These are phyloP conservation scores for Etia nguti DNA, from an alignment of 2,113 vertebrate genomes.

Conservation along the genomic window DNA sequence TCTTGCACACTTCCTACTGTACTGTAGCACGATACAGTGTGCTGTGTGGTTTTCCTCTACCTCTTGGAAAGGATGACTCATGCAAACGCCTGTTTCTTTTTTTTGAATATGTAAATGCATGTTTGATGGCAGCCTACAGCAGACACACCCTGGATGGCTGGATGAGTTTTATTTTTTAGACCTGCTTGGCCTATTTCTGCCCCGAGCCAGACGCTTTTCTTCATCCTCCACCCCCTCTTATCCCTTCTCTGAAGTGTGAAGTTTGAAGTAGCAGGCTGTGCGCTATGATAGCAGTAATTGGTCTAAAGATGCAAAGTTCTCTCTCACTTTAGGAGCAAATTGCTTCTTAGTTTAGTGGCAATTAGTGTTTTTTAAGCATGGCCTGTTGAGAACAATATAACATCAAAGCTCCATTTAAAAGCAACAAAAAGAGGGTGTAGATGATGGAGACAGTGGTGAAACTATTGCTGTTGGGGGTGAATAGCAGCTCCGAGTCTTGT, in stretches of 20 bases:
- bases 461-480: conserved; percentile 19
- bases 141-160: conserved; percentile 35
- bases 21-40: not conserved
- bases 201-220: conserved; percentile 12
- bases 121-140: conserved; percentile 32
- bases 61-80: conserved; percentile 58
- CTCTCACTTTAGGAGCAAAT: conserved; percentile 34
- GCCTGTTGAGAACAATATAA: conserved; percentile 23
- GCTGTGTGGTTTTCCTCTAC: conserved; percentile 26
- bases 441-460: conserved; percentile 10
- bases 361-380: not conserved
- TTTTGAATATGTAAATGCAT: conserved; percentile 61
- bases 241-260: conserved; percentile 34
- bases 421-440: not conserved
- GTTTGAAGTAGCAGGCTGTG: conserved; percentile 29
- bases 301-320: conserved; percentile 48
- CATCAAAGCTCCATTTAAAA: conserved; percentile 19
- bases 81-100: conserved; percentile 35
- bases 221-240: conserved; percentile 18
- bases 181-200: conserved; percentile 42
- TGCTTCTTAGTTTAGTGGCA: conserved; percentile 15
- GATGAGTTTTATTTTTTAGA: conserved; percentile 27
- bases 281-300: conserved; percentile 47
- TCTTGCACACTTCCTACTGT: not conserved
- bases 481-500: conserved; percentile 13